Conservation (phyloP, 2,113 vertebrate genomes). For the Genyomyrus donnyi region DNA sequence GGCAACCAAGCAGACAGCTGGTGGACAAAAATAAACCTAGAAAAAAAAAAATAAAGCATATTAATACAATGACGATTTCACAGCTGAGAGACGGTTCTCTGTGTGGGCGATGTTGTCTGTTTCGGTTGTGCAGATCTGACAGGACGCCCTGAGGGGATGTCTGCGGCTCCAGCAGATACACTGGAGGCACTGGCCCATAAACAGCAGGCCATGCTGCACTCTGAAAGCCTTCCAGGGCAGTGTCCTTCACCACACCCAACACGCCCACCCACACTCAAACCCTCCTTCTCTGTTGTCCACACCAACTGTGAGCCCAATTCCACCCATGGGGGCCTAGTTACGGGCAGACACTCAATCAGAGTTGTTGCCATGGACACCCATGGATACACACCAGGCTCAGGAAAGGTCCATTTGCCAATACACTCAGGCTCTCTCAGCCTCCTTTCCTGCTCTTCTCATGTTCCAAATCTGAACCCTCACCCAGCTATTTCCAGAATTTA, state of each 20-base stretch:
- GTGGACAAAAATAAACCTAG: not conserved
- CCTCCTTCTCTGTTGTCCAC: not conserved
- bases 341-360: not conserved
- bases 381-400: not conserved
- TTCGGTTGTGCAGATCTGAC: conserved; percentile 33
- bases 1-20: not conserved
- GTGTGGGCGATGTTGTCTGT: conserved; percentile 14
- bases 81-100: conserved; percentile 15
- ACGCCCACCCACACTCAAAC: not conserved
- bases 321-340: not conserved
- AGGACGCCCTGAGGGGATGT: conserved; percentile 30
- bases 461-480: not conserved
- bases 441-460: not conserved
- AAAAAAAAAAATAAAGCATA: not conserved
- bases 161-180: conserved; percentile 28
- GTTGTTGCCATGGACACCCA: not conserved
- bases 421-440: not conserved
- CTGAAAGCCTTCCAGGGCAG: not conserved
- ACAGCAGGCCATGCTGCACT: not conserved
- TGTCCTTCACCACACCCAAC: not conserved
- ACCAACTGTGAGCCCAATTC: not conserved
- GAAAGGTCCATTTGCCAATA: not conserved
- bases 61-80: conserved; percentile 15
- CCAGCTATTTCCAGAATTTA: not conserved
- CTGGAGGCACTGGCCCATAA: conserved; percentile 18